phyloP scores from a whole-genome alignment of 35 echinoderm and acorn worm species.

The Anneissia japonica region DNA sequence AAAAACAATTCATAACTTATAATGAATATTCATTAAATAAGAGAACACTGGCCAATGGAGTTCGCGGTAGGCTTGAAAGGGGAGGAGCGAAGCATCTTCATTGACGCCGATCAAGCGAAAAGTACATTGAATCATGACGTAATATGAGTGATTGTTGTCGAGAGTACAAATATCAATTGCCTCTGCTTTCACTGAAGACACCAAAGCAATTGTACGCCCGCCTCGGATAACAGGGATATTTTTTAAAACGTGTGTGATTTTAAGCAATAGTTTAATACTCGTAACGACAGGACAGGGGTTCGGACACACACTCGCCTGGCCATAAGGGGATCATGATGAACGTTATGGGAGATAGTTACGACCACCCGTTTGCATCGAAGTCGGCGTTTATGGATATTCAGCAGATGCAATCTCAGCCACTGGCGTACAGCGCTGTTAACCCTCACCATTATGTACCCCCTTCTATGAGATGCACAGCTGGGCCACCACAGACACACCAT shows the following conservation, averaged over 20 bases:
- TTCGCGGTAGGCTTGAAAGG: background rate
- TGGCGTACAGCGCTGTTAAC: background rate
- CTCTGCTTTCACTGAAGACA: background rate
- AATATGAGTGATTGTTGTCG: background rate
- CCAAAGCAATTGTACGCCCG: background rate
- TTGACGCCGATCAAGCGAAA: background rate
- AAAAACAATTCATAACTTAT: too few species aligned
- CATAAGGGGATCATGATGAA: background rate
- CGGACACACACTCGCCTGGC: background rate
- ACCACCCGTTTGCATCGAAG: background rate
- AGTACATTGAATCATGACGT: background rate
- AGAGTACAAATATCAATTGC: background rate
- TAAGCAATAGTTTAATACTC: background rate
- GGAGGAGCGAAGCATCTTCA: background rate
- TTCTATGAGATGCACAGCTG: background rate
- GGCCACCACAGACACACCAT: background rate
- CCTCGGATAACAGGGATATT: background rate
- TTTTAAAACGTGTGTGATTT: background rate
- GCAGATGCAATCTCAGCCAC: background rate
- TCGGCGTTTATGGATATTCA: constrained; percentile 23
- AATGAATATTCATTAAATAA: too few species aligned
- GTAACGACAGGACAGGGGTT: background rate
- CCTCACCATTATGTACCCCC: background rate
- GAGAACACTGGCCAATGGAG: background rate
- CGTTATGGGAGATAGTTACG: background rate